Conservation (phyloP, 64 coral and sea anemone species). For the Montipora capricornis region DNA sequence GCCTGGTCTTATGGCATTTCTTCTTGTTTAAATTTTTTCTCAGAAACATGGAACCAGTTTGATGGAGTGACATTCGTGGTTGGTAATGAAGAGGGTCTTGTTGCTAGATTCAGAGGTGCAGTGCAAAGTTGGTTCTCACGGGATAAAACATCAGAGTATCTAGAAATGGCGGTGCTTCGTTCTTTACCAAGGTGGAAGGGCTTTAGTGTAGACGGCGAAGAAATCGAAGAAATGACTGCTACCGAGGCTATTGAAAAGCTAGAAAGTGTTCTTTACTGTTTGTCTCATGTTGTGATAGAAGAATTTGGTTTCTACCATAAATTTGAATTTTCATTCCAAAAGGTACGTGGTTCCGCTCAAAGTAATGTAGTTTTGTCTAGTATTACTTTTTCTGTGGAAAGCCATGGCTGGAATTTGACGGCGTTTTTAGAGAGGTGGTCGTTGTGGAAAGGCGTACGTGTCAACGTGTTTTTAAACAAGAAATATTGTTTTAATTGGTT, state of each 20-base stretch:
- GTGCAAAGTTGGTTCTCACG: neutral
- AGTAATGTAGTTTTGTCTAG: too few relatives aligned
- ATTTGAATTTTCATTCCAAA: neutral
- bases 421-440: too few relatives aligned
- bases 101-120: neutral
- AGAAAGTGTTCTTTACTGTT: neutral
- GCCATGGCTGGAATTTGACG: too few relatives aligned
- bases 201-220: slow-evolving; percentile 9
- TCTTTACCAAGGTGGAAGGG: slow-evolving; percentile 73
- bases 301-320: neutral
- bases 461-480: too few relatives aligned
- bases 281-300: slow-evolving; percentile 18
- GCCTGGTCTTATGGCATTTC: neutral
- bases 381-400: too few relatives aligned
- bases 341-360: neutral
- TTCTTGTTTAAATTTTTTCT: neutral
- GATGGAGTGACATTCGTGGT: slow-evolving; percentile 59
- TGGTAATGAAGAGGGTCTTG: neutral
- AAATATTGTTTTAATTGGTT: too few relatives aligned
- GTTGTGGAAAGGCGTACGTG: too few relatives aligned
- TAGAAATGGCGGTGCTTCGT: neutral
- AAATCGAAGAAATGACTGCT: slow-evolving; percentile 36
- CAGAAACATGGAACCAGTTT: slow-evolving; percentile 54
- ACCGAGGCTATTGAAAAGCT: slow-evolving; percentile 34
- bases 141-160: neutral